These are phyloP conservation scores for Virgularia gustaviana DNA, from an alignment of 92 coral and sea anemone species.

Conservation along the genomic window DNA sequence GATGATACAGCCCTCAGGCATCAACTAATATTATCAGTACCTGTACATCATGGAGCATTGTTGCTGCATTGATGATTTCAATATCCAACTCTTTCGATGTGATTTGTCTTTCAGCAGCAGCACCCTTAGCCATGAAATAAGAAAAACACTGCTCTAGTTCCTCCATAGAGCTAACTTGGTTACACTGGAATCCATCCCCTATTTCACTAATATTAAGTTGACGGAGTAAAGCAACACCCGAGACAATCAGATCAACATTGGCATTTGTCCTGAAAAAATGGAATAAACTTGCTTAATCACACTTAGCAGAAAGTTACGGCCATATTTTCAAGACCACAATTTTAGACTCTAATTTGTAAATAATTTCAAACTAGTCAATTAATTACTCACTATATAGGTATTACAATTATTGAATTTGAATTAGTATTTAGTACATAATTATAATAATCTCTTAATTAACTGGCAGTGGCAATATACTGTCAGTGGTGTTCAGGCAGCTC, in stretches of 20 bases:
- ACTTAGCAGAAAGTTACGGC: no score
- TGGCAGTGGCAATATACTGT: no score
- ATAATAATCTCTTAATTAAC: no score
- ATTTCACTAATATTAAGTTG: slow-evolving; percentile 10
- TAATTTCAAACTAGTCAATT: no score
- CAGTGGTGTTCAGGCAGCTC: no score
- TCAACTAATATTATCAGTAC: neutral
- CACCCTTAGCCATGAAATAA: slow-evolving; percentile 27
- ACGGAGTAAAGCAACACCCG: slow-evolving; percentile 30
- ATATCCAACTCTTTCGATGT: slow-evolving; percentile 9
- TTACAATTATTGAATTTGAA: no score
- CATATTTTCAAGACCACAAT: no score
- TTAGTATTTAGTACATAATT: no score
- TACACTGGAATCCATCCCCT: slow-evolving; percentile 6
- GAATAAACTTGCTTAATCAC: no score
- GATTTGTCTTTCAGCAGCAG: slow-evolving; percentile 39
- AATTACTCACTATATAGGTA: no score
- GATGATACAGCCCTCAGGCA: no score
- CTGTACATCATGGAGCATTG: neutral
- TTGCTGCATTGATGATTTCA: slow-evolving; percentile 2
- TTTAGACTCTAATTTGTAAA: no score
- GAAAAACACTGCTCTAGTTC: slow-evolving; percentile 29
- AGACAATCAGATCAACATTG: slow-evolving; percentile 23
- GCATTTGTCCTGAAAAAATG: slow-evolving; percentile 33
- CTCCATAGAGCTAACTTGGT: slow-evolving; percentile 10